Percentiles rank a stretch among this genome's conserved stretches.
Conservation (phyloP, 2,797 vertebrate genomes). For the Pristis pectinata region DNA sequence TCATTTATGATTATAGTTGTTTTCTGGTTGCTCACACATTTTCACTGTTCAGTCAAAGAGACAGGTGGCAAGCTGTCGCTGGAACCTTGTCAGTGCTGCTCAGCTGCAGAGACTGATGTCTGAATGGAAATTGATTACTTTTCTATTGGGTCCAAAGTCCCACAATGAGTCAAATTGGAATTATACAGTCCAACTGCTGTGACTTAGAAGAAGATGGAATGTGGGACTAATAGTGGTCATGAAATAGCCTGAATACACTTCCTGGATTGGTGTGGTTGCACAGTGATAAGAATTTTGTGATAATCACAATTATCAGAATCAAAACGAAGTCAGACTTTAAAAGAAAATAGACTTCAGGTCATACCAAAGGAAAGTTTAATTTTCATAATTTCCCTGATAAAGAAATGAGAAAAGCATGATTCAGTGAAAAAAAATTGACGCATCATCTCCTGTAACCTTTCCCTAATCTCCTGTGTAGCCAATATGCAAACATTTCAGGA, state of each 20-base stretch:
- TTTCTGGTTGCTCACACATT: neutral
- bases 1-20: neutral
- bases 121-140: constrained; percentile 23
- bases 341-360: neutral
- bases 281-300: neutral
- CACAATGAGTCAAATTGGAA: neutral
- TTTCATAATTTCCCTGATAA: neutral
- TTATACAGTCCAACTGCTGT: neutral
- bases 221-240: neutral
- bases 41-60: neutral
- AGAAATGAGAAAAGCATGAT: neutral
- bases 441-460: neutral
- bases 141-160: constrained; percentile 18
- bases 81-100: neutral
- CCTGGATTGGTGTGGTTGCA: neutral
- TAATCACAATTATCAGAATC: neutral
- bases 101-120: neutral
- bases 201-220: neutral
- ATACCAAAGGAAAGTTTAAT: neutral
- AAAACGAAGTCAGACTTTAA: neutral
- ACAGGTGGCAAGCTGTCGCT: neutral
- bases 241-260: neutral
- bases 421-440: neutral
- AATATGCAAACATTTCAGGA: neutral
- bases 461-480: neutral